phyloP scores from a whole-genome alignment of 2,888 invertebrate genomes.

The Lysandra coridon region DNA sequence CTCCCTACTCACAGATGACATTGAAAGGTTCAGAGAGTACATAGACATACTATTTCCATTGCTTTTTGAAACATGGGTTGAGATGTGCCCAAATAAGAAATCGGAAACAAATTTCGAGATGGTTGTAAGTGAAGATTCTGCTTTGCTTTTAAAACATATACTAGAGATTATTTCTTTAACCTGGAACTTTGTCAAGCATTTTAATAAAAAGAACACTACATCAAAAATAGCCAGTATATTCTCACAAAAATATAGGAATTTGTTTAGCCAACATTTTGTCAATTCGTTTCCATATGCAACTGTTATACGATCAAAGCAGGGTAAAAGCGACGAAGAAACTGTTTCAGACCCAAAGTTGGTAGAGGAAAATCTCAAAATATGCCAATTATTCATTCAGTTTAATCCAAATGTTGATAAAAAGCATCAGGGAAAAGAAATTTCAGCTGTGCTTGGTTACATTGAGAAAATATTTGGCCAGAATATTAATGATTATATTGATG shows the following conservation, averaged over 20 bases:
- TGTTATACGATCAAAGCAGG: constrained; percentile 59
- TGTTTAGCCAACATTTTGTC: constrained; percentile 80
- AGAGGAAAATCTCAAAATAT: constrained; percentile 63
- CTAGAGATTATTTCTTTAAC: constrained; percentile 83
- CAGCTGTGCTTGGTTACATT: constrained; percentile 71
- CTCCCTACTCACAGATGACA: constrained; percentile 59
- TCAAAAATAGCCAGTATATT: constrained; percentile 74
- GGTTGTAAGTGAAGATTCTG: constrained; percentile 82
- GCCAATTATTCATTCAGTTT: constrained; percentile 71
- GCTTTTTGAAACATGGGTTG: constrained; percentile 91
- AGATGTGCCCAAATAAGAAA: constrained; percentile 82
- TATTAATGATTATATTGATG: constrained; percentile 51
- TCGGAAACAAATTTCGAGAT: constrained; percentile 66
- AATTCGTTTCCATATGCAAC: constrained; percentile 81
- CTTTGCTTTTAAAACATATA: constrained; percentile 82
- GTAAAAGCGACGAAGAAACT: constrained; percentile 50
- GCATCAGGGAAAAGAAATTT: constrained; percentile 58
- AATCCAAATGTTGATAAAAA: constrained; percentile 65
- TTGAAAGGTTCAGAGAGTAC: constrained; percentile 81
- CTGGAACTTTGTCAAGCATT: constrained; percentile 68
- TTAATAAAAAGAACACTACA: constrained; percentile 57
- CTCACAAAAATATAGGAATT: constrained; percentile 72
- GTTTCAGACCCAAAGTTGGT: constrained; percentile 66
- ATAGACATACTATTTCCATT: constrained; percentile 86
- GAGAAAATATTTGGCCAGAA: constrained; percentile 68